Conservation (phyloP, 2,113 vertebrate genomes). For the Piprites chloris region DNA sequence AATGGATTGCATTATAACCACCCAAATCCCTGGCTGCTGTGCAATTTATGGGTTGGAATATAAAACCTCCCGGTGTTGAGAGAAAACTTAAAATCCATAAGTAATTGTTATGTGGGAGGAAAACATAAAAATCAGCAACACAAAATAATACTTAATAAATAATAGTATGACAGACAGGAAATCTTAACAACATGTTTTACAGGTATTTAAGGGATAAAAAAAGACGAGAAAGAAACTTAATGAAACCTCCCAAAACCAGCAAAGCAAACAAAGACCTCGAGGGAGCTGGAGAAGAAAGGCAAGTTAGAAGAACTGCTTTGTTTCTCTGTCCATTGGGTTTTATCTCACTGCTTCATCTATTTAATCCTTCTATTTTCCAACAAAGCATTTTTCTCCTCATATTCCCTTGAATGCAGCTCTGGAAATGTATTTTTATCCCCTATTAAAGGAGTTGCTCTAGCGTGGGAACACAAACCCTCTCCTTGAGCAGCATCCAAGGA, state of each 20-base stretch:
- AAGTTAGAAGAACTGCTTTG: neutral
- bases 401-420: neutral
- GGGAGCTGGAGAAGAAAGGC: neutral
- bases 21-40: neutral
- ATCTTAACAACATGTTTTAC: neutral
- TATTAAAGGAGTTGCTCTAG: neutral
- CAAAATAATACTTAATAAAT: constrained; percentile 10
- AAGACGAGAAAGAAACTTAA: neutral
- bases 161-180: neutral
- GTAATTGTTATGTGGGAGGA: neutral
- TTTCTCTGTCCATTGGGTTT: neutral
- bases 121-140: neutral
- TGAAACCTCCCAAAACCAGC: neutral
- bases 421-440: no score
- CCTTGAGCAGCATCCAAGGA: rapidly evolving
- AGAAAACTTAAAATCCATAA: neutral
- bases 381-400: rapidly evolving
- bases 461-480: rapidly evolving
- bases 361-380: neutral
- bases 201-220: neutral
- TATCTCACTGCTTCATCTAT: neutral
- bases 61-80: neutral
- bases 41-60: neutral
- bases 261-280: neutral
- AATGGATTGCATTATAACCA: neutral